Evolutionary conservation across 1,140 invertebrate species (phyloP).

Genomic region (Lanistes nyassanus): DNA sequence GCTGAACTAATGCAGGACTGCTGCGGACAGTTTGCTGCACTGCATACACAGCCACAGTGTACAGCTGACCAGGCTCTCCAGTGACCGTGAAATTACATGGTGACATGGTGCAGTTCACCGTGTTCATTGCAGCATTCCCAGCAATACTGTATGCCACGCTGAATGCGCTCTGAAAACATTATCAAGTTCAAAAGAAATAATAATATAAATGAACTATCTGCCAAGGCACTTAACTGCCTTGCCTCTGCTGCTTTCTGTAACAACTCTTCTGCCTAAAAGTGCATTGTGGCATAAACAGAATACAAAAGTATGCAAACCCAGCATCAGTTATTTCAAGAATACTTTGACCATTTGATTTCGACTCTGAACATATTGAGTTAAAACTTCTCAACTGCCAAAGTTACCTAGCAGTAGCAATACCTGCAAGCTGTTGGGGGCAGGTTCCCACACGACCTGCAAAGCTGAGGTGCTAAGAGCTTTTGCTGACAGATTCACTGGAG

Average conservation of each 20-base stretch:
- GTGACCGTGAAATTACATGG: conserved; percentile 29
- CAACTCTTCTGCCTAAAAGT: too few relatives aligned
- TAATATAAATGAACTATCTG: too few relatives aligned
- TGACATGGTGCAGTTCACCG: conserved; percentile 19
- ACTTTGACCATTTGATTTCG: too few relatives aligned
- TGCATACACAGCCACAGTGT: conserved; percentile 31
- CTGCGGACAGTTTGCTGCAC: conserved; percentile 33
- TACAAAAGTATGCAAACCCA: too few relatives aligned
- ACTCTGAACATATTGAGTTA: too few relatives aligned
- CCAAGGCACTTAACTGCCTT: too few relatives aligned
- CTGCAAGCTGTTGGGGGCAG: conserved; percentile 28
- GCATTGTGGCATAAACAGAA: too few relatives aligned
- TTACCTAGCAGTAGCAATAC: conserved; percentile 13
- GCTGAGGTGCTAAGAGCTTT: conserved; percentile 32
- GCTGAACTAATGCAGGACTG: conserved; percentile 24
- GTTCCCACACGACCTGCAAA: conserved; percentile 32
- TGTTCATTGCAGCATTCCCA: neutral
- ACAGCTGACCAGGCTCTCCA: conserved; percentile 33
- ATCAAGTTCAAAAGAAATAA: too few relatives aligned
- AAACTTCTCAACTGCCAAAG: too few relatives aligned
- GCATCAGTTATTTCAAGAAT: too few relatives aligned
- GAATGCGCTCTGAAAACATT: conserved; percentile 11
- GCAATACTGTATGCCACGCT: conserved; percentile 6
- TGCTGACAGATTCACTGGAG: conserved; percentile 32
- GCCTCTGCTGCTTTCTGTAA: too few relatives aligned